Evolutionary conservation across 1,140 invertebrate species (phyloP).

Genomic region (Zaprionus vittiger): DNA sequence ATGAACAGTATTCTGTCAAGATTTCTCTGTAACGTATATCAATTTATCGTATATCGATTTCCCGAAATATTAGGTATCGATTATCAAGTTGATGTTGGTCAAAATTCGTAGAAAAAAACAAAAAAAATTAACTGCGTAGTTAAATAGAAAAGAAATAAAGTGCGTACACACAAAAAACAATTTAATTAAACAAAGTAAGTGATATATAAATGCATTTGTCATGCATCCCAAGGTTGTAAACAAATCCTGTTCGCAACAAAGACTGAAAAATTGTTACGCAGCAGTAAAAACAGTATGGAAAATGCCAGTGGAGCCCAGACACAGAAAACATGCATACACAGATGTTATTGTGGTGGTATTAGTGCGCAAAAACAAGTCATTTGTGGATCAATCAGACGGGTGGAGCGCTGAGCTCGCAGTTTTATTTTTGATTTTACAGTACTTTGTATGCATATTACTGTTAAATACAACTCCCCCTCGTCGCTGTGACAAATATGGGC

Average conservation of each 20-base stretch:
- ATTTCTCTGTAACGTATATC: background rate
- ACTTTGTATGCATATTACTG: conserved; percentile 34
- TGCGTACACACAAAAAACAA: conserved; percentile 39
- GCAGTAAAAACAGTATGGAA: conserved; percentile 59
- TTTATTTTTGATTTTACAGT: conserved; percentile 38
- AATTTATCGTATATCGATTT: conserved; percentile 34
- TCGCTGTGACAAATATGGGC: conserved; percentile 60
- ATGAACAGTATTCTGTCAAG: conserved; percentile 5
- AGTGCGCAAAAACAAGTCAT: conserved; percentile 75
- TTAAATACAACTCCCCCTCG: conserved; percentile 29
- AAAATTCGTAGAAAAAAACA: conserved; percentile 58
- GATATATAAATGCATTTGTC: background rate
- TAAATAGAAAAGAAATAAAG: conserved; percentile 56
- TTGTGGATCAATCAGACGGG: conserved; percentile 28
- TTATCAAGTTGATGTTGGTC: conserved; percentile 41
- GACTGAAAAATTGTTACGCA: conserved; percentile 61
- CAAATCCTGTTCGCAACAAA: background rate
- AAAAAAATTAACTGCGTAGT: conserved; percentile 78
- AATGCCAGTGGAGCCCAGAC: conserved; percentile 66
- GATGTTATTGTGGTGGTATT: conserved; percentile 42
- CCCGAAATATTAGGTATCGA: conserved; percentile 21
- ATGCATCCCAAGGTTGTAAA: background rate
- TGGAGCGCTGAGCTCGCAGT: conserved; percentile 17
- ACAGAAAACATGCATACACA: conserved; percentile 38
- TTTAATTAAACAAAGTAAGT: conserved; percentile 60